Conservation (phyloP, 2,113 vertebrate genomes). For the Misgurnus mizolepis region DNA sequence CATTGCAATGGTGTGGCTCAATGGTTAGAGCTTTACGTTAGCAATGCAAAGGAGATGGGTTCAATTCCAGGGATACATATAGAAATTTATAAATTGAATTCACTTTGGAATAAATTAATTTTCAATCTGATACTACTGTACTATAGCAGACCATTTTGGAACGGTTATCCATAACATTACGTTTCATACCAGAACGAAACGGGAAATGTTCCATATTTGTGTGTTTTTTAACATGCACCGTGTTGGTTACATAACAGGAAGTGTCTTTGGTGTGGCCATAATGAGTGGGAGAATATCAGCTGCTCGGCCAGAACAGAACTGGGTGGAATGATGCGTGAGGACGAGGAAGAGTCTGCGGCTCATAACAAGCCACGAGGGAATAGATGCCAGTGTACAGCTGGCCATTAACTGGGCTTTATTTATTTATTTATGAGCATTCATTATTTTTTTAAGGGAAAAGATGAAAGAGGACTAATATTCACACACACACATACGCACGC, state of each 20-base stretch:
- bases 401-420: conserved; percentile 45
- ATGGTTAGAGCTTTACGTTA: too few relatives aligned
- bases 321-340: conserved; percentile 35
- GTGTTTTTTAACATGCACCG: not conserved
- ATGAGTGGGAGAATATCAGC: conserved; percentile 35
- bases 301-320: conserved; percentile 24
- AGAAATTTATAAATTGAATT: too few relatives aligned
- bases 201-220: conserved; percentile 12
- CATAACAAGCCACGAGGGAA: conserved; percentile 51
- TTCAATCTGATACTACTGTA: not conserved
- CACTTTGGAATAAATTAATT: too few relatives aligned
- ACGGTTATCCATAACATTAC: not conserved
- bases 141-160: not conserved
- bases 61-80: too few relatives aligned
- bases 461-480: conserved; percentile 44
- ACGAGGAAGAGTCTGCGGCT: conserved; percentile 30
- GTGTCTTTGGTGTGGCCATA: conserved; percentile 32
- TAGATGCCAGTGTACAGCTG: conserved; percentile 28
- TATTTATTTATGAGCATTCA: conserved; percentile 46
- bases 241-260: conserved; percentile 36
- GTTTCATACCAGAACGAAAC: not conserved
- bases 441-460: conserved; percentile 47
- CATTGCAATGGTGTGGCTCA: too few relatives aligned
- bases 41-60: too few relatives aligned
- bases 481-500: conserved; percentile 13